Base-by-base conservation (phyloP, 2,113 vertebrate species). In the Muscicapa adusta region DNA sequence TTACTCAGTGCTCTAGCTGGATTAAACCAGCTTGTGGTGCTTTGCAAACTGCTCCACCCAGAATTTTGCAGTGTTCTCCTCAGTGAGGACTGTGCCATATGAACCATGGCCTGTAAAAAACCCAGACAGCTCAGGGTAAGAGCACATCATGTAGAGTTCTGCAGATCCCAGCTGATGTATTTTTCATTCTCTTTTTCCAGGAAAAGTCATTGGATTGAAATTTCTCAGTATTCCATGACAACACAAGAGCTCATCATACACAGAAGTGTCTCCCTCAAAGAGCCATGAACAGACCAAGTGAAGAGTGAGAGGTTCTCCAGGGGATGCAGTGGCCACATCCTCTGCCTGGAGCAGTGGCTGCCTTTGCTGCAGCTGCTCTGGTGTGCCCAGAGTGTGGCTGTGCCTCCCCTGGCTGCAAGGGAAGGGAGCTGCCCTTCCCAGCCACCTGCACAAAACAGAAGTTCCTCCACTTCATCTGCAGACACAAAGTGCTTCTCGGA, bases 171-270 rank as follows among this genome's bases (percentile, higher is more conserved):
- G 12, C 4, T 92, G 38, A 60, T 6, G 3, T 17, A 4, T 12
- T n/a, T 29, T 51, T 40, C 34, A 33, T 43, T 42, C 34, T 34
- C 7, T 28, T 42, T 34, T 34, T 17, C 29, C 28, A 61, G 54
- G 36, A 57, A 40, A 51, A 56, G 10, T 12, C 67, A 28, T 19
- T 84, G n/a, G 36, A 57, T 65, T 42, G 57, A 71, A 77, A n/a
- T 75, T 71, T 72, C 56, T 90, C 9, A 4, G 1, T 73, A 28
- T 81, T 70, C 65, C 5, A 0, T 48, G 50, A 29, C 31, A 65
- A 1, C 31, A 12, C 2, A 24, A 40, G 40, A 56, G 22, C 33
- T 63, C 19, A n/a, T 67, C 23, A 23, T 72, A 61, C 0, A 0
- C n/a, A 12, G 38, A 54, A 79, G 67, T 1, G 5, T 36, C 11